phyloP scores from a whole-genome alignment of 2,888 invertebrate species.

The Suillia variegata region DNA sequence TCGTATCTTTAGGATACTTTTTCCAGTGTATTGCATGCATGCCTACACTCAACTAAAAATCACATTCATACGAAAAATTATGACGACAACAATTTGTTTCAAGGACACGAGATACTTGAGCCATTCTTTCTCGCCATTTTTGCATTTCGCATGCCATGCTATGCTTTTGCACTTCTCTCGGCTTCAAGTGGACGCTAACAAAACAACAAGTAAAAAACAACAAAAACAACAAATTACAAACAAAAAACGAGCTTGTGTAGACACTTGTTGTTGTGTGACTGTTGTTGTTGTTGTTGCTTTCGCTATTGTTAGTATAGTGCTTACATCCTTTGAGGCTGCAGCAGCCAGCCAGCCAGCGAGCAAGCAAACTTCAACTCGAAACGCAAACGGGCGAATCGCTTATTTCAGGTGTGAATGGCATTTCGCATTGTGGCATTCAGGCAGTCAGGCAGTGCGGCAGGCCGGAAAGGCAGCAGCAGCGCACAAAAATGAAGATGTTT shows the following conservation, averaged over 20 bases:
- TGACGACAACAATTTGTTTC: slow-evolving; percentile 35
- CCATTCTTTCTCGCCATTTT: slow-evolving; percentile 27
- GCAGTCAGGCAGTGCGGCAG: too few species aligned
- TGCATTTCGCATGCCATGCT: slow-evolving; percentile 29
- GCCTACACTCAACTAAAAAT: background rate
- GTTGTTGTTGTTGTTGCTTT: slow-evolving; percentile 3
- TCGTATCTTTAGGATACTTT: too few species aligned
- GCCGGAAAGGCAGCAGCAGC: too few species aligned
- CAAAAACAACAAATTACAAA: too few species aligned
- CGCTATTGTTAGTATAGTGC: background rate
- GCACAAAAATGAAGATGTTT: slow-evolving; percentile 36
- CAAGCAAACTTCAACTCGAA: too few species aligned
- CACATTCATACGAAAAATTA: slow-evolving; percentile 21
- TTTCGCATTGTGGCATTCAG: slow-evolving; percentile 19
- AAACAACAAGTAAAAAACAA: too few species aligned
- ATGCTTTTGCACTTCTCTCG: slow-evolving; percentile 28
- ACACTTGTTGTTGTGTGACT: slow-evolving; percentile 19
- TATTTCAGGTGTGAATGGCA: slow-evolving; percentile 33
- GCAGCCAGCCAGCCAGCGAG: background rate
- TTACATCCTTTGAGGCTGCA: background rate
- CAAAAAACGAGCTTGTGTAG: too few species aligned
- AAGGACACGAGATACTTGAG: slow-evolving; percentile 27
- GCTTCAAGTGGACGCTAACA: too few species aligned
- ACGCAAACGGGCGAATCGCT: background rate
- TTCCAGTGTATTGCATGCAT: too few species aligned